A percentile compares a stretch with the other conserved stretches of the same genome.
Evolutionary conservation across 2,797 vertebrate species (phyloP).

Genomic region (Mionectes olivaceus): DNA sequence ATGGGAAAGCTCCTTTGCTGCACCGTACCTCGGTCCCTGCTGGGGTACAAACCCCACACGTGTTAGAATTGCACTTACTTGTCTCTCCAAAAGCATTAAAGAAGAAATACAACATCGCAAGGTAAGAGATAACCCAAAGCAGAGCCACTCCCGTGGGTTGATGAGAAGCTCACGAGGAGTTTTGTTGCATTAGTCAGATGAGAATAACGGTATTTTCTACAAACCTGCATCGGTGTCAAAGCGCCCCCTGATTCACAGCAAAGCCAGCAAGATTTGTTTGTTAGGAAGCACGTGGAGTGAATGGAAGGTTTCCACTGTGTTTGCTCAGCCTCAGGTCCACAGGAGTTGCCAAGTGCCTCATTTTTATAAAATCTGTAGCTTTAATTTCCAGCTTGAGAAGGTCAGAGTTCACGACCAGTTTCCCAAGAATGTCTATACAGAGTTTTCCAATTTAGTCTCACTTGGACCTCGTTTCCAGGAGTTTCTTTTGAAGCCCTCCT

Average conservation of each 20-base stretch:
- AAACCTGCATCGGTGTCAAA: constrained; percentile 49
- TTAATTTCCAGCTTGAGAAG: background rate
- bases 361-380: background rate
- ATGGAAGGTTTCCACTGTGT: constrained; percentile 22
- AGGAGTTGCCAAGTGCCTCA: background rate
- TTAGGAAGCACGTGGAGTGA: background rate
- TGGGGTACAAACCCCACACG: background rate
- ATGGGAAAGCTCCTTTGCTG: background rate
- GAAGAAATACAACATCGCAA: constrained; percentile 14
- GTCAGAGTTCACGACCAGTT: background rate
- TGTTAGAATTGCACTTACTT: constrained; percentile 39
- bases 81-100: constrained; percentile 54
- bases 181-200: background rate
- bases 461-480: background rate
- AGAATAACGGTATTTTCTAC: background rate
- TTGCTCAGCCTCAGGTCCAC: background rate
- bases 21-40: background rate
- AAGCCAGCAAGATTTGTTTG: constrained; percentile 15
- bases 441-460: constrained; percentile 1
- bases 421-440: background rate
- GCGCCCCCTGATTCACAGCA: constrained; percentile 1
- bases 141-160: background rate
- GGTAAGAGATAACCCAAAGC: background rate
- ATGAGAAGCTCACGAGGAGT: background rate
- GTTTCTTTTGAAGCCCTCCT: background rate